These are phyloP conservation scores for Camelus bactrianus DNA, from an alignment of 2,113 vertebrate genomes.

Conservation along the genomic window DNA sequence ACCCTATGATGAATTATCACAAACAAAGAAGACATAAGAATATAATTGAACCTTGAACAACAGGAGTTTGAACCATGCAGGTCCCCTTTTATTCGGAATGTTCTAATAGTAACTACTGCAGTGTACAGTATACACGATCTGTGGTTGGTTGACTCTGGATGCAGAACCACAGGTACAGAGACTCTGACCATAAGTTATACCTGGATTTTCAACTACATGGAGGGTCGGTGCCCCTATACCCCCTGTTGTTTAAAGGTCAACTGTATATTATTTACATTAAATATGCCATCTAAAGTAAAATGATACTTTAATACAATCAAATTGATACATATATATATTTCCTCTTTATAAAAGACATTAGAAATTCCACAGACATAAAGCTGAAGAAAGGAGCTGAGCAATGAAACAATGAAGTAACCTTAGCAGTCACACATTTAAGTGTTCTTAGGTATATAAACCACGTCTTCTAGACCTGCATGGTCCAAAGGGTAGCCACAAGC, in stretches of 20 bases:
- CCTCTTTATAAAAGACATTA: background rate
- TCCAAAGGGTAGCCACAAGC: background rate
- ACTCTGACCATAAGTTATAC: background rate
- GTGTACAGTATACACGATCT: too few species aligned
- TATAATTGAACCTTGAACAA: background rate
- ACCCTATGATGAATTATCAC: background rate
- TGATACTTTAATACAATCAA: background rate
- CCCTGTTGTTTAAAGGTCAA: too few species aligned
- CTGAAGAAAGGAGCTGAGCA: background rate
- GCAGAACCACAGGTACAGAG: background rate
- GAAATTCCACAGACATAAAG: background rate
- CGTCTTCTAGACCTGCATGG: background rate
- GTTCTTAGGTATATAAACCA: background rate
- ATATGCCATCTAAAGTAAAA: background rate
- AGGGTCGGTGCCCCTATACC: too few species aligned
- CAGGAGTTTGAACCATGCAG: background rate
- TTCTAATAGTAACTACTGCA: too few species aligned
- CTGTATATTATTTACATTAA: background rate
- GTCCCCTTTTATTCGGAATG: background rate
- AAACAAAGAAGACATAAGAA: background rate
- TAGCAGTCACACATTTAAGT: background rate
- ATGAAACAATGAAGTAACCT: background rate
- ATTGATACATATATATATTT: background rate
- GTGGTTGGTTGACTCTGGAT: background rate
- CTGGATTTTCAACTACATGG: too few species aligned